phyloP scores from a whole-genome alignment of 2,888 invertebrate species.

The Thereva nobilitata region DNA sequence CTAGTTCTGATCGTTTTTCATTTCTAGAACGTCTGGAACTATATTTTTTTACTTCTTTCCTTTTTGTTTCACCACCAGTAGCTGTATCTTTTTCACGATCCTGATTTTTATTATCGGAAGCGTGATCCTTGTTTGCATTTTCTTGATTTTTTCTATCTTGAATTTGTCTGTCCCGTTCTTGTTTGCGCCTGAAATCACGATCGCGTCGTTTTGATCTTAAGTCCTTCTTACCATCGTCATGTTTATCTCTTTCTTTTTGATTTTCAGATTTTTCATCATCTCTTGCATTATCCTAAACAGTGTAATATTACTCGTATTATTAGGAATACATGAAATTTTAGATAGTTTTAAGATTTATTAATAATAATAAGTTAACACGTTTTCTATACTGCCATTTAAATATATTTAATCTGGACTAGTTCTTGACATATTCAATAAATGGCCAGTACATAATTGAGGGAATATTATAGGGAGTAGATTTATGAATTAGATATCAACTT shows the following conservation, averaged over 20 bases:
- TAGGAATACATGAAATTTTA: too few relatives aligned
- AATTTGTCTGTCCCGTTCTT: conserved; percentile 56
- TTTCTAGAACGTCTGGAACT: conserved; percentile 46
- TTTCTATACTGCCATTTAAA: too few relatives aligned
- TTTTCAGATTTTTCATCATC: conserved; percentile 12
- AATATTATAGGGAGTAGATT: too few relatives aligned
- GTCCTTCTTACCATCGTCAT: conserved; percentile 45
- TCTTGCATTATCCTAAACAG: not conserved
- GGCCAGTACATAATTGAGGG: too few relatives aligned
- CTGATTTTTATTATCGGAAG: conserved; percentile 30
- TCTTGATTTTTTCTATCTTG: conserved; percentile 40
- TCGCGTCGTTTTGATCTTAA: conserved; percentile 52
- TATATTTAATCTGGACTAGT: too few relatives aligned
- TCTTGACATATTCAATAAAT: too few relatives aligned
- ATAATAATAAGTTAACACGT: too few relatives aligned
- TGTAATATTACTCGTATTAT: too few relatives aligned
- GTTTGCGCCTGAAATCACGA: conserved; percentile 53
- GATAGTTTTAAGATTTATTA: too few relatives aligned
- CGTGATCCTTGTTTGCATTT: conserved; percentile 35
- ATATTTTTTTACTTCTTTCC: conserved; percentile 49
- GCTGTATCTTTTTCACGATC: conserved; percentile 11
- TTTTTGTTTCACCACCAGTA: conserved; percentile 43
- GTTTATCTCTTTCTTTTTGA: conserved; percentile 4
- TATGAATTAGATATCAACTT: too few relatives aligned
- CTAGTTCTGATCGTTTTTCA: conserved; percentile 24